Percentiles rank a stretch among this genome's conserved stretches.
These are phyloP conservation scores for Oreochromis mossambicus DNA, from an alignment of 2,797 vertebrate genomes.

Conservation along the genomic window DNA sequence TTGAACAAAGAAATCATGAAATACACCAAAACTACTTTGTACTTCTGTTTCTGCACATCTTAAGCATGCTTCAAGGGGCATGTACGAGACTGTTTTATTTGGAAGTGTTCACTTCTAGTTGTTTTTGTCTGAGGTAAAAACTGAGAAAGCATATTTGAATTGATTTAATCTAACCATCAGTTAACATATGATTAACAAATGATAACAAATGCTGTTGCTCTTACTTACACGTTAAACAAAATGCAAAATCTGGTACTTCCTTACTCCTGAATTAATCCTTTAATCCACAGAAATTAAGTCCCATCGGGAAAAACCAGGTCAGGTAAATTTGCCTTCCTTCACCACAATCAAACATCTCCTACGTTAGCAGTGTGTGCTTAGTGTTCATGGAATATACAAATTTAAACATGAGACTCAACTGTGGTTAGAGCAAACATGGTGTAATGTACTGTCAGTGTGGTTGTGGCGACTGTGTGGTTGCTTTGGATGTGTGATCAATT, in stretches of 20 bases:
- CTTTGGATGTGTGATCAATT: constrained; percentile 36
- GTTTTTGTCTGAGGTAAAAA: not conserved
- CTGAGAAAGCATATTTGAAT: not conserved
- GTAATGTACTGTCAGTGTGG: constrained; percentile 18
- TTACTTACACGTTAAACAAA: not conserved
- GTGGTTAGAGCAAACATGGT: not conserved
- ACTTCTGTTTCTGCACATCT: not conserved
- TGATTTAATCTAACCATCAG: not conserved
- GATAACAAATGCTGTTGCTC: not conserved
- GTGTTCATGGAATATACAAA: not conserved
- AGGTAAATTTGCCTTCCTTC: not conserved
- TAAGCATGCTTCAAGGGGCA: not conserved
- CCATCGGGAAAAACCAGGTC: not conserved
- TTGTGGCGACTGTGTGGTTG: constrained; percentile 23
- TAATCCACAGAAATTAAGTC: not conserved
- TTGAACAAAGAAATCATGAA: not conserved
- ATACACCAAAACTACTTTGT: not conserved
- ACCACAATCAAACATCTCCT: not conserved
- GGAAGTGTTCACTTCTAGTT: not conserved
- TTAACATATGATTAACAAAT: not conserved
- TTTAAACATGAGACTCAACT: not conserved
- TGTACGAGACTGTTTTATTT: not conserved
- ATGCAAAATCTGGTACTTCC: not conserved
- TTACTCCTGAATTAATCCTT: not conserved
- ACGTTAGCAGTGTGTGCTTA: not conserved